Evolutionary conservation across 2,113 vertebrate genomes (phyloP).

Genomic region (Reinhardtius hippoglossoides): DNA sequence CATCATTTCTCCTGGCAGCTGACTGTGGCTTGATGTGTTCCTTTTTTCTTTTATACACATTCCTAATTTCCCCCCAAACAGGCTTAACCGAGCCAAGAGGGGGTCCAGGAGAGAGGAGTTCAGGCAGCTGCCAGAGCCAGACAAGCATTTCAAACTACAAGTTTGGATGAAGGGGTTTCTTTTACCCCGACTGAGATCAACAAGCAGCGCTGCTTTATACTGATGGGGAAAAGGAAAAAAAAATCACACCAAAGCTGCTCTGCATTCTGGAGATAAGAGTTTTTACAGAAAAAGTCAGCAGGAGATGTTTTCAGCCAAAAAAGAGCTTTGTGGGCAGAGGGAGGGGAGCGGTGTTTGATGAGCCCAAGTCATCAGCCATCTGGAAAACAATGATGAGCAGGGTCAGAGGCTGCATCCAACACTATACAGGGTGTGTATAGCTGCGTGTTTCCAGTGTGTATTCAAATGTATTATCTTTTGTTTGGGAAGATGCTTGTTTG

Average conservation of each 20-base stretch:
- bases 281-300: constrained; percentile 39
- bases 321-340: constrained; percentile 15
- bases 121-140: constrained; percentile 43
- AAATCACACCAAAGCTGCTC: constrained; percentile 37
- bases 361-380: constrained; percentile 42
- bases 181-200: constrained; percentile 45
- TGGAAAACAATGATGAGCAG: constrained; percentile 30
- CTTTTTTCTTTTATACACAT: constrained; percentile 7
- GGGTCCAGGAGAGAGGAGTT: constrained; percentile 47
- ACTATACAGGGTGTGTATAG: neutral
- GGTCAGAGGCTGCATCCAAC: neutral
- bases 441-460: neutral
- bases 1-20: constrained; percentile 55
- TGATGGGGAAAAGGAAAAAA: neutral
- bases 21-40: constrained; percentile 31
- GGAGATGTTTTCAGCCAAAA: constrained; percentile 46
- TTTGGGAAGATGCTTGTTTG: no score
- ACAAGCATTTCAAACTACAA: constrained; percentile 42
- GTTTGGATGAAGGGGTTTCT: constrained; percentile 41
- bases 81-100: constrained; percentile 47
- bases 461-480: no score
- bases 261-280: constrained; percentile 70
- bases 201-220: constrained; percentile 44
- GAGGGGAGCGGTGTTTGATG: constrained; percentile 27
- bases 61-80: constrained; percentile 48